phyloP scores from a whole-genome alignment of 2,888 invertebrate species.

The Anthrax anthrax region DNA sequence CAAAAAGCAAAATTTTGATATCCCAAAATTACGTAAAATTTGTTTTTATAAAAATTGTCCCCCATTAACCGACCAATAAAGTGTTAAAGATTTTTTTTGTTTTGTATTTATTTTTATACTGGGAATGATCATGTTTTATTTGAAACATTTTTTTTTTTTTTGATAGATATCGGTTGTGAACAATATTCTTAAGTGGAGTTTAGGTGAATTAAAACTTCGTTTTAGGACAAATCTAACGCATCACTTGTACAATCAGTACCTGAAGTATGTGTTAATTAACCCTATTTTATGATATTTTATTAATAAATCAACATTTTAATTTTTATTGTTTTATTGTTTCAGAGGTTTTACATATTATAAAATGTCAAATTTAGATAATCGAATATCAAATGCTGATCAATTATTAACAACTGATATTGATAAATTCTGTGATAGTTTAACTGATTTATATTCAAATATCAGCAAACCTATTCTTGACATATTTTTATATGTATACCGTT shows the following conservation, averaged over 20 bases:
- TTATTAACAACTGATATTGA: slow-evolving; percentile 92
- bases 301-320: not conserved
- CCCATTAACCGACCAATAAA: no score
- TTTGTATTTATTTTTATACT: not conserved
- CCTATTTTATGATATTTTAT: not conserved
- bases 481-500: slow-evolving; percentile 77
- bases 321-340: slow-evolving; percentile 6
- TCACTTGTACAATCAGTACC: slow-evolving; percentile 78
- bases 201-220: slow-evolving; percentile 83
- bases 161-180: slow-evolving; percentile 84
- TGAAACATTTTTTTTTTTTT: slow-evolving; percentile 16
- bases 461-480: slow-evolving; percentile 94
- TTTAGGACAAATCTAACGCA: slow-evolving; percentile 79
- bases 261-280: slow-evolving; percentile 53
- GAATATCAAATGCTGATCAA: slow-evolving; percentile 93
- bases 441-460: slow-evolving; percentile 91
- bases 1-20: no score
- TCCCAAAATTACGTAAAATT: no score
- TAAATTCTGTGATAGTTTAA: slow-evolving; percentile 90
- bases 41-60: no score
- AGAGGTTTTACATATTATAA: slow-evolving; percentile 94
- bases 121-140: slow-evolving; percentile 5
- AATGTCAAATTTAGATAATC: slow-evolving; percentile 87
- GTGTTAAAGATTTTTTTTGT: no score
- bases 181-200: slow-evolving; percentile 84